These are phyloP conservation scores for Oasisia sp. DNA, from an alignment of 2,888 invertebrate genomes.

Conservation along the genomic window DNA sequence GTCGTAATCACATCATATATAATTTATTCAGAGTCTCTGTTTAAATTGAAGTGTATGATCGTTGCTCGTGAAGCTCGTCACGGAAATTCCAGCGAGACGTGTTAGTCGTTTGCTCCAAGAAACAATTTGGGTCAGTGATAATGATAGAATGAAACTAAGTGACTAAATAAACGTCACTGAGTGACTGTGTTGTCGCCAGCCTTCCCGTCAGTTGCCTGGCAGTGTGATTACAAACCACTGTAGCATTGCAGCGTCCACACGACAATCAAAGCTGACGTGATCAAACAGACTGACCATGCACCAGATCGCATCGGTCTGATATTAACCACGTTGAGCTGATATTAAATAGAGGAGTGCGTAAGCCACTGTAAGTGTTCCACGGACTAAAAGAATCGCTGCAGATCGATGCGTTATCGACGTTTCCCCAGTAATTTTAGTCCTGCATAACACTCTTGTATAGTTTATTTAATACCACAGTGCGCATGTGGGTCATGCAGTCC, in stretches of 20 bases:
- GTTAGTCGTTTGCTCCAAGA: neutral
- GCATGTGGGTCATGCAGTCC: neutral
- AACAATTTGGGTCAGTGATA: neutral
- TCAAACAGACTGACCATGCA: neutral
- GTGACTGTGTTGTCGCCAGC: neutral
- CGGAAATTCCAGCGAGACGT: neutral
- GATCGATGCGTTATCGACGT: neutral
- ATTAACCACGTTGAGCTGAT: neutral
- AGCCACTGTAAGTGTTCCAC: neutral
- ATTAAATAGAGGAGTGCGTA: neutral
- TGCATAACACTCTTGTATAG: neutral
- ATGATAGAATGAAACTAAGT: neutral
- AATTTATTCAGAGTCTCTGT: neutral
- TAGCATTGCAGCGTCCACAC: neutral
- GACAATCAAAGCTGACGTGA: neutral
- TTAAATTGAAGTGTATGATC: neutral
- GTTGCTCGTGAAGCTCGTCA: neutral
- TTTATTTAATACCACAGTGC: neutral
- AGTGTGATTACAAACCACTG: neutral
- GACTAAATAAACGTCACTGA: neutral
- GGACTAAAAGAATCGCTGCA: neutral
- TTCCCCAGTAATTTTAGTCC: neutral
- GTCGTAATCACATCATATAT: neutral
- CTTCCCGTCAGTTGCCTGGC: neutral
- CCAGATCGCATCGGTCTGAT: neutral